Conservation (phyloP, 1,140 invertebrate genomes). For the Cherax destructor region DNA sequence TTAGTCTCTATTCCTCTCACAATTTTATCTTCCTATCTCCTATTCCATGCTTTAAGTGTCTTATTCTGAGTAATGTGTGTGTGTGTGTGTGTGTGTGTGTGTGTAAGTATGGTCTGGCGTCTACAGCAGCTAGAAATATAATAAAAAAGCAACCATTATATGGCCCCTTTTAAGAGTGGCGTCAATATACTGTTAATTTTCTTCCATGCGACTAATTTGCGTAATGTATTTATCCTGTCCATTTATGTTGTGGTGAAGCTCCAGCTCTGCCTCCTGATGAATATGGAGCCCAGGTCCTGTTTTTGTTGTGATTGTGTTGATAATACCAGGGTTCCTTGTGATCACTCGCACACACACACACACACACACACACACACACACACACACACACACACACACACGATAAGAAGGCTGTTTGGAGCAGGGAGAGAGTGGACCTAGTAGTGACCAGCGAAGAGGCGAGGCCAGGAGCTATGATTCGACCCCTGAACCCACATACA, state of each 20-base stretch:
- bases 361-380: background rate
- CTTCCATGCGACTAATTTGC: conserved; percentile 32
- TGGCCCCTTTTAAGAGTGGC: background rate
- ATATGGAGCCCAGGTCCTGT: background rate
- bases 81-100: conserved; percentile 17
- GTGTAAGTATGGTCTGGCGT: background rate
- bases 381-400: too few species aligned
- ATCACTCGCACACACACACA: too few species aligned
- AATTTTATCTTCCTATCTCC: too few species aligned
- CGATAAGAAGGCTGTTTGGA: too few species aligned
- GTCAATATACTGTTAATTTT: conserved; percentile 38
- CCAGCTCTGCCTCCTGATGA: background rate
- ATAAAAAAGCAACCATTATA: background rate
- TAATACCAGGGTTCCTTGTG: background rate
- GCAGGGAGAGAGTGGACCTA: too few species aligned
- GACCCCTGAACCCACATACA: too few species aligned
- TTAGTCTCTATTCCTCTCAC: too few species aligned
- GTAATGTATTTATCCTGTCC: conserved; percentile 47
- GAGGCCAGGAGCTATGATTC: too few species aligned
- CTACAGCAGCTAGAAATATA: background rate
- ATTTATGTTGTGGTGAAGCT: conserved; percentile 1
- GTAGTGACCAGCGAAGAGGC: too few species aligned
- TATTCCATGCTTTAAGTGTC: background rate
- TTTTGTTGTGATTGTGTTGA: background rate
- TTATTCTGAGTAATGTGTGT: background rate